A percentile compares a stretch with the other conserved stretches of the same genome.
These are phyloP conservation scores for Hemicentrotus pulcherrimus DNA, from an alignment of 35 echinoderm and acorn worm species.

Conservation along the genomic window DNA sequence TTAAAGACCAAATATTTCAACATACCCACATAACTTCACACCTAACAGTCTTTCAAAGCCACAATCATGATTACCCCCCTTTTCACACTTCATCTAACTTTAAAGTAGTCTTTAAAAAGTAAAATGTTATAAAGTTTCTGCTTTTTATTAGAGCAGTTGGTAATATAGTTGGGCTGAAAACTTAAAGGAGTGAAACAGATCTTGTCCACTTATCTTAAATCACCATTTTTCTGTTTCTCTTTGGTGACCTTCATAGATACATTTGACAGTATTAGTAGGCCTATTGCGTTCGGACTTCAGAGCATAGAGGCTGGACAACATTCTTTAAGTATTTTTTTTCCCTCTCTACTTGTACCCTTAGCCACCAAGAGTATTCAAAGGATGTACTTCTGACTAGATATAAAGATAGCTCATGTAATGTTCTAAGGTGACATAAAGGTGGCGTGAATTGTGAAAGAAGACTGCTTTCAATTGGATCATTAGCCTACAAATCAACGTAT, in stretches of 20 bases:
- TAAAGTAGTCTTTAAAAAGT: background rate
- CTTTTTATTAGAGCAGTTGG: background rate
- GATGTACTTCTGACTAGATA: background rate
- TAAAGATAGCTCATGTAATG: background rate
- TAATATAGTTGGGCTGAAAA: no score
- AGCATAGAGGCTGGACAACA: no score
- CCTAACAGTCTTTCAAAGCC: background rate
- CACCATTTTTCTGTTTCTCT: no score
- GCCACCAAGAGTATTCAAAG: background rate
- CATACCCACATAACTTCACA: background rate
- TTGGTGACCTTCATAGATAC: no score
- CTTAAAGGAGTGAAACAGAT: no score
- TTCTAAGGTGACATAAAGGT: background rate
- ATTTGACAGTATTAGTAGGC: no score
- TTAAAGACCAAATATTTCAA: background rate
- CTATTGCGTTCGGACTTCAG: no score
- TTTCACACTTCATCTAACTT: background rate
- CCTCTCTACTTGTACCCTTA: background rate
- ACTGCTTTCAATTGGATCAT: background rate
- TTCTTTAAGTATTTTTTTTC: background rate
- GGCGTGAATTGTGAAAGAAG: background rate
- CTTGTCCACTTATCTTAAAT: no score
- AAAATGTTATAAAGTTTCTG: background rate
- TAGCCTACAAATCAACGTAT: background rate
- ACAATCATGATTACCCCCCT: background rate